Evolutionary conservation across 2,888 invertebrate species (phyloP).

Genomic region (Microchrysa polita): DNA sequence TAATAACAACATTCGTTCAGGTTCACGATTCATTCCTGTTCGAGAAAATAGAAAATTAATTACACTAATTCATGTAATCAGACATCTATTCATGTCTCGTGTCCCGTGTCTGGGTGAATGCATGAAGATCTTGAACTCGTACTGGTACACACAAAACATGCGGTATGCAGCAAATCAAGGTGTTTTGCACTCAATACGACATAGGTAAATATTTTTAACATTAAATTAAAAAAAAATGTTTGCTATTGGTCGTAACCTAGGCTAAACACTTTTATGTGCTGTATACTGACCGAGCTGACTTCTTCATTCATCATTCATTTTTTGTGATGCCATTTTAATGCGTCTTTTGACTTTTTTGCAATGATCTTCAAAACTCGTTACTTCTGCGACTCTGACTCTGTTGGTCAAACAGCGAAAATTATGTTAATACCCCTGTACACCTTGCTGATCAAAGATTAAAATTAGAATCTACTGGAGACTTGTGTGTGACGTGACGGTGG

Average conservation of each 20-base stretch:
- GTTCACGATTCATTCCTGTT: too few species aligned
- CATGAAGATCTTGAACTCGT: too few species aligned
- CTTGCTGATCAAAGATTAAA: constrained; percentile 22
- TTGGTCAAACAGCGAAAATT: constrained; percentile 3
- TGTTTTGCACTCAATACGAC: not conserved
- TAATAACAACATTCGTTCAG: too few species aligned
- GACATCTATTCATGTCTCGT: too few species aligned
- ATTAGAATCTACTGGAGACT: constrained; percentile 4
- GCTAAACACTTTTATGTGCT: too few species aligned
- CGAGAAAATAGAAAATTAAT: too few species aligned
- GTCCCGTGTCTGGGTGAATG: too few species aligned
- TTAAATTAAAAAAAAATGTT: too few species aligned
- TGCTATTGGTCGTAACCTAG: not conserved
- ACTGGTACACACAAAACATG: not conserved
- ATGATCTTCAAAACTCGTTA: constrained; percentile 23
- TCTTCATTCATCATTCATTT: not conserved
- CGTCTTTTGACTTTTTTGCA: not conserved
- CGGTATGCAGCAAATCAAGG: not conserved
- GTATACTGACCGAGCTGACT: too few species aligned
- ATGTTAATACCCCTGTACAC: constrained; percentile 21
- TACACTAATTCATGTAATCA: too few species aligned
- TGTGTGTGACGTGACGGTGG: not conserved
- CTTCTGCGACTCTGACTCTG: constrained; percentile 10
- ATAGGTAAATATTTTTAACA: not conserved
- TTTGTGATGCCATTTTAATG: not conserved